A percentile compares a stretch with the other conserved stretches of the same genome.
phyloP scores from a whole-genome alignment of 2,888 invertebrate genomes.

The Tenthredo scrophulariae region DNA sequence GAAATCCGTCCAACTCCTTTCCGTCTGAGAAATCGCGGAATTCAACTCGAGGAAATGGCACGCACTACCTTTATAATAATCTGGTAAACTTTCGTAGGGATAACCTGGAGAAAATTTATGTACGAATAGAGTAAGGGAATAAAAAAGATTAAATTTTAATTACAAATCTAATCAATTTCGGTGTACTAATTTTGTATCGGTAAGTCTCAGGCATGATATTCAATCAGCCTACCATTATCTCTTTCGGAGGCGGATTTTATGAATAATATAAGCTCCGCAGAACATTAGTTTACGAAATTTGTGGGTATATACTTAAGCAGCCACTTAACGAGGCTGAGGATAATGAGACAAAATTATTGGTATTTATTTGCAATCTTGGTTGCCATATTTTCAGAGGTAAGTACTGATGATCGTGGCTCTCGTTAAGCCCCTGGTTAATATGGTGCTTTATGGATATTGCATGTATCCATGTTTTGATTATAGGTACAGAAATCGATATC shows the following conservation, averaged over 20 bases:
- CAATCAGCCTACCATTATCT: neutral
- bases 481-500: neutral
- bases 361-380: neutral
- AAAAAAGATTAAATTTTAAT: neutral
- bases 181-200: neutral
- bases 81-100: neutral
- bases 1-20: conserved; percentile 83
- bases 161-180: neutral
- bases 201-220: too few relatives aligned
- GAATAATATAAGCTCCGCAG: neutral
- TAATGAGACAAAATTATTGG: conserved; percentile 1
- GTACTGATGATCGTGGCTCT: neutral
- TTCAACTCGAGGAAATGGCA: conserved; percentile 16
- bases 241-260: neutral
- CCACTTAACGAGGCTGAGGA: neutral
- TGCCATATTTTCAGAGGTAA: neutral
- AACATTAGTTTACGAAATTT: neutral
- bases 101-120: neutral
- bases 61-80: neutral
- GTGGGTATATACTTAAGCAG: neutral
- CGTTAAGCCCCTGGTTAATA: neutral
- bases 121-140: neutral
- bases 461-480: neutral
- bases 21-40: conserved; percentile 76
- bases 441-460: neutral